Evolutionary conservation across 1,140 invertebrate genomes (phyloP), one percentile per base, ranked within the genome.

Genomic region (Popillia japonica): DNA sequence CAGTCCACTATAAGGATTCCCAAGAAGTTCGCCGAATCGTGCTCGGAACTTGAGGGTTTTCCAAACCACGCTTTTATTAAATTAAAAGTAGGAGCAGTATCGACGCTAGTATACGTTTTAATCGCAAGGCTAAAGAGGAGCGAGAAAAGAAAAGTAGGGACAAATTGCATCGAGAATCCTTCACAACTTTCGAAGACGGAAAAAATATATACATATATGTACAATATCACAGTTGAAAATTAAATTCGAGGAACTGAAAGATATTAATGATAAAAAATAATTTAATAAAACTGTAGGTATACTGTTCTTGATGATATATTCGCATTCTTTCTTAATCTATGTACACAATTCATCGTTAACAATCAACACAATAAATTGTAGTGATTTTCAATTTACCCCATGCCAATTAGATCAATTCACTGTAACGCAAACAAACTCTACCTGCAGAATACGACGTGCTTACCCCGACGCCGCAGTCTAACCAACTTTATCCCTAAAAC

Each of bases 31-130:
- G 61, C 14, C 61, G 61, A 68, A 27, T 68, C 23, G 61, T 22
- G 61, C 61, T 27, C 22, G 61, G 27, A 68, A 68, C 61, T 68
- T 68, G 61, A 68, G 27, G 61, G 61, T 68, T 34, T 68, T 68
- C 61, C 61, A 68, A 68, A 68, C 61, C 17, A 68, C 27, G 61
- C 61, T 68, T 68, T 68, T 68, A 68, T 68, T 68, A 68, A 68
- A 68, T 68, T 68, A 68, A 68, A 68, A 68, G 61, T 68, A 22
- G 61, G 27, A 3, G 22, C 61, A 27, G 22, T 68, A 68, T 55
- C 17, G 48, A 55, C 48, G 48, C 17, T 6, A 9, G 61, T 20
- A 34, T 68, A 14, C 61, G 48, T 20, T 68, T 68, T 68, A 68
- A 68, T 68, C 61, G 61, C 22, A 55, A n/a, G 27, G 17, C 48